Evolutionary conservation across 2,797 vertebrate species (phyloP), one percentile per base, ranked within the genome.

Genomic region (Menidia menidia): DNA sequence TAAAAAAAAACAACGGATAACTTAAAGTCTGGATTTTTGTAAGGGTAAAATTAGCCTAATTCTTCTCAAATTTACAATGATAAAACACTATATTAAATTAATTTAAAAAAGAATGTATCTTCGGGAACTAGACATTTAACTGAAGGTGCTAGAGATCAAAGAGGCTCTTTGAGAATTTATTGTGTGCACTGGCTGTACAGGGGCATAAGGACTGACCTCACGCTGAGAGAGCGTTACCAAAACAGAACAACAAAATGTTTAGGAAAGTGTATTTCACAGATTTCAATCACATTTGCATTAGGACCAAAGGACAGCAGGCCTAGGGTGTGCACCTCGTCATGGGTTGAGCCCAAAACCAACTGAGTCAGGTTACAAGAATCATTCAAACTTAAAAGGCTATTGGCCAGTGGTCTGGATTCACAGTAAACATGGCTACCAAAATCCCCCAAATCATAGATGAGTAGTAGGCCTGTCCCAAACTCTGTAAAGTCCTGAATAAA

Each of bases 181-280:
- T 14, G 11, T 53, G 52, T 13, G 13, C 6, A 32, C 52, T 9
- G 18, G n/a, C 18, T 11, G n/a, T 19, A 39, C 35, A 2, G 6
- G 35, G 35, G 4, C 6, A 9, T 18, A 50, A n/a, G 30, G 31
- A 15, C 15, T 54, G 31, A 33, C 4, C 31, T 15, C 30, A 54
- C 30, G 6, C 30, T 33, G 14, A 6, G 52, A 33, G 30, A 33
- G 15, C 14, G 12, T 54, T 15, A 54, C 30, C 32, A 19, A 8
- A 56, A 57, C 11, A 57, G 3, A 18, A 57, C 11, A 57, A 35
- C 55, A 57, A 57, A 41, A 4, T 57, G 35, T 9, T 57, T 33
- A 13, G 16, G 41, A 57, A 41, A 41, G 32, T 13, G 33, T 13
- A 4, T 57, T 39, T 18, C n/a, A 41, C 15, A 57, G 9, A 41